phyloP scores from a whole-genome alignment of 2,113 vertebrate genomes.

The Mormoops blainvillei region DNA sequence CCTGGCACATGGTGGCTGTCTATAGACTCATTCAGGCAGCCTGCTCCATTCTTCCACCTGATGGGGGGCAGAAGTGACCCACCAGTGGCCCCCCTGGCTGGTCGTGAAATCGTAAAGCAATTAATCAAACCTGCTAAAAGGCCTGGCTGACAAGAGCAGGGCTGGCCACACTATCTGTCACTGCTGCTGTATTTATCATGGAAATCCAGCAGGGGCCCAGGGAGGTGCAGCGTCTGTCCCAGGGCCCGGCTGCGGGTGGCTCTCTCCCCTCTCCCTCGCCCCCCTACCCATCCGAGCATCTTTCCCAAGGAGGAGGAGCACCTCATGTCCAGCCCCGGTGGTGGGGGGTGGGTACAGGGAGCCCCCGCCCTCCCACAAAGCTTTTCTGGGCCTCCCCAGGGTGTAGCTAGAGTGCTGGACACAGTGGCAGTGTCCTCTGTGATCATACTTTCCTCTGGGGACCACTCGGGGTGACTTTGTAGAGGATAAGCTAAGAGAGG shows the following conservation, averaged over 20 bases:
- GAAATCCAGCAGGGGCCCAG: slow-evolving; percentile 88
- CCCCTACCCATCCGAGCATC: slow-evolving; percentile 38
- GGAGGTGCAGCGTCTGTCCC: slow-evolving; percentile 76
- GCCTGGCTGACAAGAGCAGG: slow-evolving; percentile 89
- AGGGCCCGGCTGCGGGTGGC: slow-evolving; percentile 80
- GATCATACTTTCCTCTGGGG: rapidly evolving
- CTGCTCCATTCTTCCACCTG: slow-evolving; percentile 81
- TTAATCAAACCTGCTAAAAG: slow-evolving; percentile 95
- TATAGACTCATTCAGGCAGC: slow-evolving; percentile 74
- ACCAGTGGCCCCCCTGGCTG: slow-evolving; percentile 81
- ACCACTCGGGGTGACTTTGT: not conserved
- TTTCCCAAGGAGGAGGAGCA: slow-evolving; percentile 33
- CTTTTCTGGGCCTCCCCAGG: not conserved
- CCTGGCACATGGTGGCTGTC: slow-evolving; percentile 82
- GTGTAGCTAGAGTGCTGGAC: rapidly evolving
- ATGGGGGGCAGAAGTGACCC: slow-evolving; percentile 77
- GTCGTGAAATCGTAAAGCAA: slow-evolving; percentile 97
- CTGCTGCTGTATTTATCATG: slow-evolving; percentile 92
- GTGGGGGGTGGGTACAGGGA: rapidly evolving
- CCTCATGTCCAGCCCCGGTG: not conserved
- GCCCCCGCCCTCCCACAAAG: rapidly evolving
- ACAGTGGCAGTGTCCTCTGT: rapidly evolving
- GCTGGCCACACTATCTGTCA: slow-evolving; percentile 84
- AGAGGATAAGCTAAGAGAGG: rapidly evolving
- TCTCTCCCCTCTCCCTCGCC: slow-evolving; percentile 36